Evolutionary conservation across 1,140 invertebrate genomes (phyloP), one percentile per base, ranked within the genome.

Genomic region (Calephelis nemesis): DNA sequence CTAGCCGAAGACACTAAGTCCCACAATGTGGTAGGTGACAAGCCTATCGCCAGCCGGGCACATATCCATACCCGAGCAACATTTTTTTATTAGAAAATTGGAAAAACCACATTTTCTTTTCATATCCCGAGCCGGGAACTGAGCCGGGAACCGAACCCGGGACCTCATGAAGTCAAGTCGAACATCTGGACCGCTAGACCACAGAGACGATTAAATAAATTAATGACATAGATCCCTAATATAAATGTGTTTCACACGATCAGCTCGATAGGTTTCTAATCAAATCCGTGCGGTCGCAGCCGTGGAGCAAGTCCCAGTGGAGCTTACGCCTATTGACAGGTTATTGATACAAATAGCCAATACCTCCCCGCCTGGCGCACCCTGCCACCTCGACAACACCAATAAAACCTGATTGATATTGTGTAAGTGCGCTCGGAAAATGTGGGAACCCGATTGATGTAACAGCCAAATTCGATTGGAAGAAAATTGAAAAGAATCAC

Each of bases 371-470:
- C 68, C 13, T 70, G 72, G 70, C 69, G 67, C 47, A 70, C 11
- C 72, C 72, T 70, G 70, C 79, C 76, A 75, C 76, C 77, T 84
- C 84, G 82, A 84, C 84, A 88, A 88, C 87, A 89, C 87, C 89
- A 91, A 91, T 91, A 91, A 91, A 91, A 91, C 85, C 87, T 90
- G 89, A 91, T 91, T 91, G 89, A 91, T 91, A 91, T 90, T 91
- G 89, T 91, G 89, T 90, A 91, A 90, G 89, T 91, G 89, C 85
- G 78, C 83, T 73, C 82, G 87, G 89, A 85, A 91, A 91, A 91
- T 90, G 89, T 90, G 89, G 89, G 87, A 91, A 91, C 86, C 85
- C 82, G 85, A 91, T 91, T 91, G 87, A 91, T 89, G 88, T 85
- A 87, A 86, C 85, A 85, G 81, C 87, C 82, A 85, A 90, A 91